Evolutionary conservation across 2,113 vertebrate species (phyloP).

Genomic region (Hypomesus transpacificus): DNA sequence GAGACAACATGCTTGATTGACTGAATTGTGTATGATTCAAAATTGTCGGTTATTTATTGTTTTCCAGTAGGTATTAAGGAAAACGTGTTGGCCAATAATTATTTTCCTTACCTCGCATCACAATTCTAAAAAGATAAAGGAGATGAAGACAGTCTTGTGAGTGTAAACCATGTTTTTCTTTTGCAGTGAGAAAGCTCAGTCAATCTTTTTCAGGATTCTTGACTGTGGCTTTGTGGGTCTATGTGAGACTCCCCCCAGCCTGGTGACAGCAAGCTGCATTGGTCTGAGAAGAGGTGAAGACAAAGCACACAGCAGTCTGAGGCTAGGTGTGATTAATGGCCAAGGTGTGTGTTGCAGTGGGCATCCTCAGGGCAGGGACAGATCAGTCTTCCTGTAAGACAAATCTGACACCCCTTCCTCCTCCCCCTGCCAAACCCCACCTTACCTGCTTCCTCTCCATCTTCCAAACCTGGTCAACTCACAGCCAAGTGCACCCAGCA

Average conservation of each 20-base stretch:
- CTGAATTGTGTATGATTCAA: no score
- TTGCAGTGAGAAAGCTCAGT: background rate
- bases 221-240: slow-evolving; percentile 52
- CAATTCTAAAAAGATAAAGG: background rate
- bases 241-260: slow-evolving; percentile 29
- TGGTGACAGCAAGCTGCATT: slow-evolving; percentile 56
- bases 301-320: slow-evolving; percentile 57
- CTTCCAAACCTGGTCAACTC: slow-evolving; percentile 64
- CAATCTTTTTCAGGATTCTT: no score
- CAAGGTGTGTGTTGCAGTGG: slow-evolving; percentile 65
- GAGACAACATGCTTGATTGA: no score
- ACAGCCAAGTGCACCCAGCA: slow-evolving; percentile 66
- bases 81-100: no score
- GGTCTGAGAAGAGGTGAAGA: slow-evolving; percentile 57
- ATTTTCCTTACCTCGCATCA: slow-evolving; percentile 4
- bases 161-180: background rate
- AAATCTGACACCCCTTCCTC: slow-evolving; percentile 66
- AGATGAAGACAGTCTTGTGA: no score
- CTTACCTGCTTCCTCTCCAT: slow-evolving; percentile 61
- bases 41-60: no score
- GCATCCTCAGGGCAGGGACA: slow-evolving; percentile 67
- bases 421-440: slow-evolving; percentile 52
- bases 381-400: slow-evolving; percentile 75
- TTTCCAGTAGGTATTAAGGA: no score
- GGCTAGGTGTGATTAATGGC: slow-evolving; percentile 71